Evolutionary conservation across 2,888 invertebrate genomes (phyloP), one percentile per base, ranked within the genome.

Genomic region (Andrena haemorrhoa): DNA sequence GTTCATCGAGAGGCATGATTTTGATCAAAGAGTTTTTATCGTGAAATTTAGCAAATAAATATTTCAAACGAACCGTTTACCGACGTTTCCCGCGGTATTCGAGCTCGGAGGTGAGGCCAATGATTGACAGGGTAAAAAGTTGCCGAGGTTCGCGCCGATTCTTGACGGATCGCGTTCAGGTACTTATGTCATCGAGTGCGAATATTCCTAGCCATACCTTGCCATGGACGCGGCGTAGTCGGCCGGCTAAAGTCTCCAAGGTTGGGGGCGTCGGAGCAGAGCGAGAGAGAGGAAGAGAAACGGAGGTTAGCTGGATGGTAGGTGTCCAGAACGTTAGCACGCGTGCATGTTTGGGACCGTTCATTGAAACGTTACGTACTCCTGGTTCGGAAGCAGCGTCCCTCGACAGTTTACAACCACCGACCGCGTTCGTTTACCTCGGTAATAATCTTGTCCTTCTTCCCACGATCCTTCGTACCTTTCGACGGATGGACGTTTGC

Each of bases 361-460:
- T 87, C 77, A 77, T 86, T 80, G 84, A 80, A 88, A 86, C 72
- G 76, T 83, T 83, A 82, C 70, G 75, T 63, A 66, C 69, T 58
- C 63, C 58, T 71, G 60, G 58, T 71, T 74, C 79, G 80, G 85
- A 61, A 78, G 79, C 76, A 65, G 56, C 41, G 65, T 75, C 77
- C 64, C 63, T 41, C 75, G 77, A 75, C 81, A 86, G 78, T 90
- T 90, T 90, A 89, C 87, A 85, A 75, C 86, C 86, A 88, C 83
- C 83, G 82, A 49, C 76, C 65, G 79, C 85, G 86, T 88, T 87
- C 86, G 83, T 83, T 89, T 89, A 86, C 88, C 87, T 85, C 81
- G 82, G 86, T 86, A 89, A 91, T 90, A 90, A 90, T 90, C 88
- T 88, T 86, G 82, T 88, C 85, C 83, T 76, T 83, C 80, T 74